A percentile compares a stretch with the other conserved stretches of the same genome.
Conservation (phyloP, 37 sponge, comb jelly and placozoan genomes). For the Beroe ovata region DNA sequence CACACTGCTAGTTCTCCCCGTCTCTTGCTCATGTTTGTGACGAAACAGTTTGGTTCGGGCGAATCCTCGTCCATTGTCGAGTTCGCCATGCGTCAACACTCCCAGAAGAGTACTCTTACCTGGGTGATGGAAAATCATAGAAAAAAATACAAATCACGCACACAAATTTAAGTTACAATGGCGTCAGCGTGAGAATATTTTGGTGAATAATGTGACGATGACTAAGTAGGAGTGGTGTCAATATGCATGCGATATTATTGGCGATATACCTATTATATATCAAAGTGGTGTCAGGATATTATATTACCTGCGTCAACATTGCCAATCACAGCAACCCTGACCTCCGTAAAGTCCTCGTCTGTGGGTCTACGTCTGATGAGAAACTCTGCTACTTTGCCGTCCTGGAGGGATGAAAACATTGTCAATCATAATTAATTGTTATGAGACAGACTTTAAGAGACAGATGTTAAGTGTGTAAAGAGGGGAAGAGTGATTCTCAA, state of each 20-base stretch:
- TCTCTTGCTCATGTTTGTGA: conserved; percentile 98
- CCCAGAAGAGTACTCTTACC: conserved; percentile 96
- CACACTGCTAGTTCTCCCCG: conserved; percentile 95
- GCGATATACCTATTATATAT: no score
- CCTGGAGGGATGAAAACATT: neutral
- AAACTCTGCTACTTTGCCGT: conserved; percentile 79
- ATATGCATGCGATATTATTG: no score
- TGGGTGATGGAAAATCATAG: neutral
- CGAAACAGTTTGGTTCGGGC: conserved; percentile 93
- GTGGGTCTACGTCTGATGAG: conserved; percentile 77
- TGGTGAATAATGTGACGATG: no score
- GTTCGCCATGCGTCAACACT: conserved; percentile 96
- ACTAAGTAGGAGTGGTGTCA: no score
- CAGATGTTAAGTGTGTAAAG: no score
- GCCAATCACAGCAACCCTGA: conserved; percentile 97
- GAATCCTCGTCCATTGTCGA: conserved; percentile 94
- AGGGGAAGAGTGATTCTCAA: no score
- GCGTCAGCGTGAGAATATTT: no score
- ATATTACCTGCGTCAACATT: conserved; percentile 99
- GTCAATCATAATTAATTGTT: no score
- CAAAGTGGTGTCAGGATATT: no score
- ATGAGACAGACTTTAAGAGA: no score
- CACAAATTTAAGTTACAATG: no score
- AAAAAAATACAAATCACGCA: neutral
- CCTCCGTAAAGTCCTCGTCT: conserved; percentile 95